A percentile compares a stretch with the other conserved stretches of the same genome.
Conservation (phyloP, 2,888 invertebrate species). For the Teleogryllus oceanicus region DNA sequence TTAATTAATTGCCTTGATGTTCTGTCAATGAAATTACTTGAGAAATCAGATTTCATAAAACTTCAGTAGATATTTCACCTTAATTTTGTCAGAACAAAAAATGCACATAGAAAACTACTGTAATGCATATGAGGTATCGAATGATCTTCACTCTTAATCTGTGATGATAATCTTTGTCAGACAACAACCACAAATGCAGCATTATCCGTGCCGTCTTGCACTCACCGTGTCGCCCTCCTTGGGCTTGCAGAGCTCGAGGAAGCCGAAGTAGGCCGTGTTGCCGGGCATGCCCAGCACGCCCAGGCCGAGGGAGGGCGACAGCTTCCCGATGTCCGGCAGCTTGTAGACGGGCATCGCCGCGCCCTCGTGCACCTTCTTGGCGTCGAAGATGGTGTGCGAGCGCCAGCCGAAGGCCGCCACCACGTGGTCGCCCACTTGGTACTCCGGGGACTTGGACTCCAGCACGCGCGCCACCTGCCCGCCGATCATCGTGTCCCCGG, state of each 20-base stretch:
- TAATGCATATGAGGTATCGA: too few species aligned
- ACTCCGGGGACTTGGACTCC: conserved; percentile 62
- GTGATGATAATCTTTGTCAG: too few species aligned
- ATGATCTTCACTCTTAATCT: too few species aligned
- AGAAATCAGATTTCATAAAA: too few species aligned
- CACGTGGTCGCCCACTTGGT: conserved; percentile 61
- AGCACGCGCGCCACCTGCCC: conserved; percentile 40
- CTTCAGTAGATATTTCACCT: too few species aligned
- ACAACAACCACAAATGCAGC: too few species aligned
- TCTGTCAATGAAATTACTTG: too few species aligned
- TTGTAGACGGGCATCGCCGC: conserved; percentile 34
- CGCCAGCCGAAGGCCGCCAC: conserved; percentile 67
- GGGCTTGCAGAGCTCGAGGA: conserved; percentile 66
- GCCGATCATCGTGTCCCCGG: conserved; percentile 18
- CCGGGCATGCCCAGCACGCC: conserved; percentile 46
- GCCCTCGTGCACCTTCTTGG: conserved; percentile 38
- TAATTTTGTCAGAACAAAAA: too few species aligned
- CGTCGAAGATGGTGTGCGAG: conserved; percentile 55
- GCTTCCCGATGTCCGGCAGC: conserved; percentile 42
- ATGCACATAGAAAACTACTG: too few species aligned
- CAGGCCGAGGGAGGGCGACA: conserved; percentile 43
- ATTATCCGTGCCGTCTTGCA: neutral
- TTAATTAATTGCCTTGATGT: too few species aligned
- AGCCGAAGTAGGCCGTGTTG: conserved; percentile 71
- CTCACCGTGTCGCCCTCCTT: conserved; percentile 63